Evolutionary conservation across 2,888 invertebrate species (phyloP), one percentile per base, ranked within the genome.

Genomic region (Xanthia icteritia): DNA sequence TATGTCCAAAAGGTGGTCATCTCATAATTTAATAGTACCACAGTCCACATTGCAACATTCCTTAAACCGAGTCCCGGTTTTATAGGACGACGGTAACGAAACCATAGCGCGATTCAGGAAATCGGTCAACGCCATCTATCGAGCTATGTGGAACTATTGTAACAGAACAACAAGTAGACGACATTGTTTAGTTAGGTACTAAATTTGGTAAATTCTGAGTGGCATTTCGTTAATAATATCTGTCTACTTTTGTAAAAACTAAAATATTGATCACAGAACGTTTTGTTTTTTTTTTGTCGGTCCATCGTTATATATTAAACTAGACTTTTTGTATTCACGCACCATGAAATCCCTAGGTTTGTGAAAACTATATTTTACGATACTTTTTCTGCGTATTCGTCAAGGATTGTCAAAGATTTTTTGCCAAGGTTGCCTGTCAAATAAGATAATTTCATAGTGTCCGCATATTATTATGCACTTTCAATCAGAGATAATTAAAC

Each of bases 261-360:
- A 83, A 78, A 89, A 89, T 92, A 93, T 94, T 90, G 90, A 92
- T 93, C 92, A 92, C 90, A 86, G 87, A 90, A 83, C 86, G 88
- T 83, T 89, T 88, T 77, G 67, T 82, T n/a, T 90, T 90, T 87
- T n/a, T 87, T 88, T 87, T 86, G 85, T 83, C 85, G 82, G 87
- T 89, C 89, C 88, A 82, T 87, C 89, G 88, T 90, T 89, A 81
- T 82, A 92, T 89, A 92, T 92, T 92, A 91, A 93, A 91, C 86
- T n/a, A n/a, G 87, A 90, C 90, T 89, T 92, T 91, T 85, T 87
- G 86, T 15, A 42, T 91, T 88, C 90, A 89, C 91, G 91, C 92
- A 88, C 82, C 92, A 91, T 92, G 93, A 94, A 95, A 95, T 94
- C 94, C 94, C 92, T 89, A 92, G 92, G 90, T 91, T 93, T 91